Base-by-base conservation (phyloP, 2,113 vertebrate genomes). In the Emydocephalus ijimae region DNA sequence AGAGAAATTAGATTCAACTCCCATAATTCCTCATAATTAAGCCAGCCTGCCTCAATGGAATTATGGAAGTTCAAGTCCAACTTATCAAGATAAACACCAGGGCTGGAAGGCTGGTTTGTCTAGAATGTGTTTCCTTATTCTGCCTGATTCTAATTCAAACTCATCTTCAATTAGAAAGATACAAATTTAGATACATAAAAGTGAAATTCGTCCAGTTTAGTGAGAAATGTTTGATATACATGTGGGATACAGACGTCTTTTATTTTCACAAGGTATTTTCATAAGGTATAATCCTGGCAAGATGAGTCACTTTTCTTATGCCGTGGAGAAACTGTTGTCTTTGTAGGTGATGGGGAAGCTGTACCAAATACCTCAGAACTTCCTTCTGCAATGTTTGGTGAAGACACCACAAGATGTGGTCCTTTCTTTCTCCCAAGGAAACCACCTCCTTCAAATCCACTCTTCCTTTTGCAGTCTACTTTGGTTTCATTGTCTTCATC, bases 271-370 rank as follows among this genome's bases (percentile, higher is more conserved):
- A 64, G 26, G 50, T 2, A 9, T 88, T 94, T 96, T 98, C 94
- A 99, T 94, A 99, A 96, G 95, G 98, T 98, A 34, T 98, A 98
- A 94, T 99, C 99, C 90, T 98, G 98, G 90, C 97, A 98, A 5
- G 98, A 97, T 4, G 96, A 96, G 55, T 99, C 98, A 0, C 96
- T 96, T 94, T 98, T 99, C 94, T 97, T 98, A 94, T 99, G 98
- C 26, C 99, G 98, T 1, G 99, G 99, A 1, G 99, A 99, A 3
- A 98, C 98, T 74, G 97, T 96, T 54, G 98, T 97, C 97, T 98
- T 99, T 0, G 99, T 99, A 21, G 99, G 99, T 0, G 99, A 99
- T 0, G 98, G 99, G 29, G 99, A 99, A 3, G 98, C 98, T 0
- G 97, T 97, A 61, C 98, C 96, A 5, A 99, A 98, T 0, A 98